A percentile compares a stretch with the other conserved stretches of the same genome.
Conservation (phyloP, 2,113 vertebrate species). For the Oxyruncus cristatus region DNA sequence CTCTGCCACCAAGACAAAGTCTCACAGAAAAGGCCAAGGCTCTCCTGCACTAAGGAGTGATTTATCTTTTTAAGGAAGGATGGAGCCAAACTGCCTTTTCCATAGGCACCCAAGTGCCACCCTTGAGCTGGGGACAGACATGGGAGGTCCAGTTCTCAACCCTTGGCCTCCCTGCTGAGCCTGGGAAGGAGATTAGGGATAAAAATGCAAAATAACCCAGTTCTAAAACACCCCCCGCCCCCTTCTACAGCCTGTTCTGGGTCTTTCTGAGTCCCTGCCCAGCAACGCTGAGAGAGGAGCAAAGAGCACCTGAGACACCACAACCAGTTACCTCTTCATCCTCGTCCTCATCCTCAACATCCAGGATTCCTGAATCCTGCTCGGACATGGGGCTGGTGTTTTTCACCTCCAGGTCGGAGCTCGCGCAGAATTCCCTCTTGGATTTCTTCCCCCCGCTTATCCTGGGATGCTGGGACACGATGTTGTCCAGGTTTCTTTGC, state of each 20-base stretch:
- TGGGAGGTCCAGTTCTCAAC: accelerated
- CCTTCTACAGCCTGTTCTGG: background rate
- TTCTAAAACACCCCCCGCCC: accelerated
- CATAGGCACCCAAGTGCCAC: background rate
- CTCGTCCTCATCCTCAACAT: slow-evolving; percentile 92
- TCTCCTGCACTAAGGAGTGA: accelerated
- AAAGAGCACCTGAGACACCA: background rate
- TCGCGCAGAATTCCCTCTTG: slow-evolving; percentile 73
- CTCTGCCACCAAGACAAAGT: background rate
- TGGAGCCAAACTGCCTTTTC: background rate
- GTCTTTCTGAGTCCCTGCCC: accelerated
- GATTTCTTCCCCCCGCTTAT: slow-evolving; percentile 74
- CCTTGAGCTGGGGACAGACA: background rate
- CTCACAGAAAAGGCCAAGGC: background rate
- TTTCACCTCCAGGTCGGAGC: slow-evolving; percentile 76
- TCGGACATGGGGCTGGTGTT: slow-evolving; percentile 85
- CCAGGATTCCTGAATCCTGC: slow-evolving; percentile 91
- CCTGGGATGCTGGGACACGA: slow-evolving; percentile 81
- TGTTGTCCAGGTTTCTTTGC: slow-evolving; percentile 87
- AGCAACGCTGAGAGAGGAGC: accelerated
- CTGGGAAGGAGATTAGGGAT: accelerated
- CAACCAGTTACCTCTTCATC: slow-evolving; percentile 82
- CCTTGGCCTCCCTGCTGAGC: background rate
- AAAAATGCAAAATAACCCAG: accelerated
- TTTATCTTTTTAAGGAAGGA: background rate